phyloP scores from a whole-genome alignment of 2,113 vertebrate genomes.

The Laticauda colubrina region DNA sequence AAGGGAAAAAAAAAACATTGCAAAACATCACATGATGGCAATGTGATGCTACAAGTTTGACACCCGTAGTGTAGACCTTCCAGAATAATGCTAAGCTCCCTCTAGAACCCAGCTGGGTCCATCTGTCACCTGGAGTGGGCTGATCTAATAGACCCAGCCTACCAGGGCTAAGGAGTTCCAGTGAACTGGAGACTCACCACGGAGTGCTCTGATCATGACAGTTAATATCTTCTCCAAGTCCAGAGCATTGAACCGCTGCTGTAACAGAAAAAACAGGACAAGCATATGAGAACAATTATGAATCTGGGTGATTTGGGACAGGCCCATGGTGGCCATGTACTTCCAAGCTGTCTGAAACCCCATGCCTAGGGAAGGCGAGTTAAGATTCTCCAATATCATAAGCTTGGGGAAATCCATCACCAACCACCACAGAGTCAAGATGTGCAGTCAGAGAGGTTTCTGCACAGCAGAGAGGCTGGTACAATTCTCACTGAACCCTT shows the following conservation, averaged over 20 bases:
- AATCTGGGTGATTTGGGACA: neutral
- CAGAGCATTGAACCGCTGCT: neutral
- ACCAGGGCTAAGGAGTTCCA: neutral
- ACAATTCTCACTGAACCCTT: neutral
- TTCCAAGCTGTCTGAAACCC: neutral
- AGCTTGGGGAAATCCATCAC: neutral
- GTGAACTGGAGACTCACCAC: neutral
- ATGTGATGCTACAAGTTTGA: too few species aligned
- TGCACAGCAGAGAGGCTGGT: neutral
- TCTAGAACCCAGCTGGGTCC: neutral
- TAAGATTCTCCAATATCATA: neutral
- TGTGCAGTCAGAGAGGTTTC: neutral
- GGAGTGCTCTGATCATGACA: neutral
- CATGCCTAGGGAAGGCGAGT: neutral
- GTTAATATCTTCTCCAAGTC: neutral
- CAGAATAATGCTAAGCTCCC: neutral
- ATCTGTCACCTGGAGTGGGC: neutral
- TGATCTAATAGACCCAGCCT: neutral
- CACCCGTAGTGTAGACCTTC: neutral
- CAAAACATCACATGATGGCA: too few species aligned
- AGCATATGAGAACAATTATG: neutral
- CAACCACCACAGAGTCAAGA: neutral
- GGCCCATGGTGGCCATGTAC: neutral
- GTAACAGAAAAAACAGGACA: neutral
- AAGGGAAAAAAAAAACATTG: too few species aligned